A percentile compares a stretch with the other conserved stretches of the same genome.
Conservation (phyloP, 1,140 invertebrate species). For the Drosophila busckii region DNA sequence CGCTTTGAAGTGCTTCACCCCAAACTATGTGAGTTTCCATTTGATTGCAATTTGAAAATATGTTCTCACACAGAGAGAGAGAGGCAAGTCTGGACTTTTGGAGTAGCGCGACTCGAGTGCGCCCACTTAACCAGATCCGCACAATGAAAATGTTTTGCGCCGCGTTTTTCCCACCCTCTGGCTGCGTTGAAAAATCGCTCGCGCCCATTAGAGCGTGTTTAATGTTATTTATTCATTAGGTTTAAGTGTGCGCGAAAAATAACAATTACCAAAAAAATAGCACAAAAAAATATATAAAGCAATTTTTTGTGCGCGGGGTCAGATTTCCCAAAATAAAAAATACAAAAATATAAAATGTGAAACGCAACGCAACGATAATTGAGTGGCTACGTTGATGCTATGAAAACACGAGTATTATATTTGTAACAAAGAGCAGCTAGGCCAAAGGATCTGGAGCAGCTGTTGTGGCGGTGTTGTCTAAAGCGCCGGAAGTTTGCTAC, state of each 20-base stretch:
- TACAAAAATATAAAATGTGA: no score
- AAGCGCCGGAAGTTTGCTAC: constrained; percentile 17
- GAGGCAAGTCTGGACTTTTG: constrained; percentile 21
- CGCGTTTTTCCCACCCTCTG: constrained; percentile 52
- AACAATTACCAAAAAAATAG: constrained; percentile 66
- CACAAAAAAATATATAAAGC: constrained; percentile 41
- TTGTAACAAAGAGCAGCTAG: constrained; percentile 19
- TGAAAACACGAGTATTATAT: constrained; percentile 54
- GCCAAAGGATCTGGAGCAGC: constrained; percentile 38
- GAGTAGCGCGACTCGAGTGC: constrained; percentile 37
- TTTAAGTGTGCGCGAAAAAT: constrained; percentile 76
- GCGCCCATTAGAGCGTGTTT: constrained; percentile 71
- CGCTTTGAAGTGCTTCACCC: not conserved
- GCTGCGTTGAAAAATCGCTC: constrained; percentile 39
- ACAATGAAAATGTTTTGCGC: constrained; percentile 66
- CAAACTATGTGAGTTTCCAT: constrained; percentile 12
- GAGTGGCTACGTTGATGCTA: constrained; percentile 48
- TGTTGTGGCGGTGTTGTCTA: constrained; percentile 36
- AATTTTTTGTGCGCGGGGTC: constrained; percentile 46
- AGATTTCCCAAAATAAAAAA: constrained; percentile 56
- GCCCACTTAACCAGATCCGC: constrained; percentile 49
- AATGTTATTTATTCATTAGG: constrained; percentile 78
- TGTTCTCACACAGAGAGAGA: constrained; percentile 46
- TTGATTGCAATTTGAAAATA: constrained; percentile 47
- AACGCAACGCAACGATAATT: constrained; percentile 71